Evolutionary conservation across 2,113 vertebrate genomes (phyloP), one percentile per base, ranked within the genome.

Genomic region (Epinephelus moara): DNA sequence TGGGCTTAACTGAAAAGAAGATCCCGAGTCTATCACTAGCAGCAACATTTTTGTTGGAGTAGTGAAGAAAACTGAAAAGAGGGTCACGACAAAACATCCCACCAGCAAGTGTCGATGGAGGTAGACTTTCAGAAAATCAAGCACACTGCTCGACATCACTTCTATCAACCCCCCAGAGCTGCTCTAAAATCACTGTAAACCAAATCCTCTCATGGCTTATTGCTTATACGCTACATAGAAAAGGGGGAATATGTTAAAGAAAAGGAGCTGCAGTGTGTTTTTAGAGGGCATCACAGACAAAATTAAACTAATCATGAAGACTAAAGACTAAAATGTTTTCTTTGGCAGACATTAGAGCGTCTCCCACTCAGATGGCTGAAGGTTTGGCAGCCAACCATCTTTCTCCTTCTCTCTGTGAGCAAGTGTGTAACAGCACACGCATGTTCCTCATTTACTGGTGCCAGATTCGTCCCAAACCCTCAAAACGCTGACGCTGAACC

Each of bases 321-420:
- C 80, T 60, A 30, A 50, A 55, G 45, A 70, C 50, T 53, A 3
- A 75, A 75, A 85, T 23, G 6, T 80, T 81, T 74, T 79, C 25
- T 59, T 81, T 87, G 78, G 85, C 75, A 85, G 23, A 80, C 49
- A 47, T 42, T 9, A 71, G 42, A 79, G 62, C 4, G 15, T 80
- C 66, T 83, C 79, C 77, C 62, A 83, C 61, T 66, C 72, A 49
- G 49, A 81, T 33, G 37, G 49, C 73, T 78, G 42, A 63, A 67
- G 50, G 6, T 75, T 74, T 82, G 67, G 78, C 71, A 84, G 4
- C 75, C 17, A 57, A 77, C 56, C 52, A 75, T 52, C 56, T 52
- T 21, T 47, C 67, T 70, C 25, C 47, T 55, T 21, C 71, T 60
- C 55, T 53, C 50, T 75, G 12, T 17, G 17, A 56, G 45, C 5